phyloP scores from a whole-genome alignment of 2,113 vertebrate species.

The Dromaius novaehollandiae region DNA sequence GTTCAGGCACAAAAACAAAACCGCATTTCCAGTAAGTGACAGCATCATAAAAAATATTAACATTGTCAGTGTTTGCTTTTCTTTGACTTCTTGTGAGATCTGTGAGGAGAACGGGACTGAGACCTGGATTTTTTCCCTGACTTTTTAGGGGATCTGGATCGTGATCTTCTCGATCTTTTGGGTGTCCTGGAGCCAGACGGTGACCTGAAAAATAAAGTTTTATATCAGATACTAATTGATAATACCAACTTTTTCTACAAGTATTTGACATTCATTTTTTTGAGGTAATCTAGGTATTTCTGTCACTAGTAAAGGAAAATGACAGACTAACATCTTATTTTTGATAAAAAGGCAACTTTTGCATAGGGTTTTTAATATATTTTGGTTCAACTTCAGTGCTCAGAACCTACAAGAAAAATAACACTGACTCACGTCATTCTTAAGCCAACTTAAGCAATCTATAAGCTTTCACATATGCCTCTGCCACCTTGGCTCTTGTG shows the following conservation, averaged over 20 bases:
- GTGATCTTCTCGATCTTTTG: slow-evolving; percentile 92
- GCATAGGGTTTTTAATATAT: neutral
- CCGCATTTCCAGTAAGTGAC: slow-evolving; percentile 84
- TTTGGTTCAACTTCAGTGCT: neutral
- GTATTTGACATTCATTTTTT: neutral
- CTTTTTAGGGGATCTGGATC: slow-evolving; percentile 96
- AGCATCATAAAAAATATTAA: slow-evolving; percentile 78
- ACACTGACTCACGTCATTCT: neutral
- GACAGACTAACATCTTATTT: neutral
- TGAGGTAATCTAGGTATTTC: neutral
- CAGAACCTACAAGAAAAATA: neutral
- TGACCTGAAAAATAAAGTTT: slow-evolving; percentile 78
- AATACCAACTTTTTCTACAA: neutral
- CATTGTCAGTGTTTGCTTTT: slow-evolving; percentile 98
- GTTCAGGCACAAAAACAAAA: slow-evolving; percentile 87
- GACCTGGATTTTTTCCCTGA: slow-evolving; percentile 97
- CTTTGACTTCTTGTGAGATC: slow-evolving; percentile 99
- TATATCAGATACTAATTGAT: neutral
- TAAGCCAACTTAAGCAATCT: neutral
- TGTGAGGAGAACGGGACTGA: slow-evolving; percentile 94
- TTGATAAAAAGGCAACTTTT: neutral
- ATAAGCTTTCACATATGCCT: neutral
- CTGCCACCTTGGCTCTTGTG: neutral
- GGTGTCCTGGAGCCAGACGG: slow-evolving; percentile 95
- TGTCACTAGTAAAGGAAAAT: neutral